Base-by-base conservation (phyloP, 2,797 vertebrate genomes). In the Cossypha caffra region DNA sequence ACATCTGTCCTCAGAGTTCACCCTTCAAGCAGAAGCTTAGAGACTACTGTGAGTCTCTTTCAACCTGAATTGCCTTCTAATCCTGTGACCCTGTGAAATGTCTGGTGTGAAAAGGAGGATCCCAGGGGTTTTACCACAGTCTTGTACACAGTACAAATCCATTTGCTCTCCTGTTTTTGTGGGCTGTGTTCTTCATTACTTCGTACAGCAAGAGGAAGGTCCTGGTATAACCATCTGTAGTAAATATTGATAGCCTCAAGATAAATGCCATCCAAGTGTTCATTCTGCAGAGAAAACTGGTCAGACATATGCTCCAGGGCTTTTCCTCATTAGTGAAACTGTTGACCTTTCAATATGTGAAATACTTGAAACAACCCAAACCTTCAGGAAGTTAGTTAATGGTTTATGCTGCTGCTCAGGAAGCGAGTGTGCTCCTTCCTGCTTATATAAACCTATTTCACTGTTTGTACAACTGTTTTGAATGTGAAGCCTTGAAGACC, bases 341-440 rank as follows among this genome's bases (percentile, higher is more conserved):
- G 47, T 75, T 96, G 74, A 94, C 83, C 91, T 96, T 95, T 95
- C 24, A 57, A 72, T 37, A 89, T 64, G 23, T 35, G 58, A 86
- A 89, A 82, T 71, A 57, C n/a, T 84, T 79, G 40, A 62, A 93
- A 59, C 5, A 31, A 51, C 20, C 24, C 40, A 81, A 84, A 79
- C 84, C 52, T 95, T 89, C 85, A 90, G 61, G 86, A 96, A 79
- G 63, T 47, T 54, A 73, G 12, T 38, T 74, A 62, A 74, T 64
- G 38, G 40, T 59, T 86, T 89, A 51, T 86, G 57, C 69, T 91
- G 33, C 51, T 91, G n/a, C 33, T 95, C 11, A 71, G 82, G 52
- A 88, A 87, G 40, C 3, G 2, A 59, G 6, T 21, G 17, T 93
- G 40, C 55, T 52, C 43, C 88, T 91, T 90, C 43, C 50, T 76